These are phyloP conservation scores for Drosophila prolongata DNA, from an alignment of 2,888 invertebrate species.

Conservation along the genomic window DNA sequence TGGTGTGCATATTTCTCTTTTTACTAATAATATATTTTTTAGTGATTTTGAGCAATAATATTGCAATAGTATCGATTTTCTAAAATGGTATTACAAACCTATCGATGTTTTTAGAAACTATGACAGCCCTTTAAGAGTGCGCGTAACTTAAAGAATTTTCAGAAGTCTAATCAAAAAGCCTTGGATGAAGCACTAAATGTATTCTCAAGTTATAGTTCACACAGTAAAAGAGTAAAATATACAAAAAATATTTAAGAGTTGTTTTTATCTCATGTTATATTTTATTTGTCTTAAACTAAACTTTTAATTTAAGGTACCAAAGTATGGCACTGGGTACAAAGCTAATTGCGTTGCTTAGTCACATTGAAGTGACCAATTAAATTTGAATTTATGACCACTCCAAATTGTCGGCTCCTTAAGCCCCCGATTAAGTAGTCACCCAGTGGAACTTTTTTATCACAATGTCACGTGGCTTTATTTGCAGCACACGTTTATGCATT, in stretches of 20 bases:
- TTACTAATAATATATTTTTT: too few relatives aligned
- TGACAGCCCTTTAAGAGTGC: not conserved
- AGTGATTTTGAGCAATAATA: not conserved
- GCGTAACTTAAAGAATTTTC: not conserved
- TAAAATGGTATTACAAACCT: too few relatives aligned
- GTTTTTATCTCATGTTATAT: not conserved
- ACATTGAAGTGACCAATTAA: constrained; percentile 11
- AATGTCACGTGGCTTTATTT: constrained; percentile 30
- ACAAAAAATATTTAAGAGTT: too few relatives aligned
- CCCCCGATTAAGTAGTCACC: constrained; percentile 13
- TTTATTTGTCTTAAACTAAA: not conserved
- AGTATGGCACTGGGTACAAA: too few relatives aligned
- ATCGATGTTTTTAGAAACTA: not conserved
- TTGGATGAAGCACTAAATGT: too few relatives aligned
- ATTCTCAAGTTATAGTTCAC: too few relatives aligned
- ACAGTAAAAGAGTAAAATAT: too few relatives aligned
- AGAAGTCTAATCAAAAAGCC: too few relatives aligned
- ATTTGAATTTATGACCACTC: constrained; percentile 29
- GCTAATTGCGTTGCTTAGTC: constrained; percentile 19
- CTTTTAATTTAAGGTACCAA: too few relatives aligned
- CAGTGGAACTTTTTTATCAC: constrained; percentile 27
- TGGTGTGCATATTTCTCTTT: too few relatives aligned
- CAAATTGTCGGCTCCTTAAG: constrained; percentile 17
- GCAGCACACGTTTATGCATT: constrained; percentile 46
- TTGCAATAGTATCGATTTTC: not conserved